Evolutionary conservation across 2,797 vertebrate genomes (phyloP).

Genomic region (Danio aesculapii): DNA sequence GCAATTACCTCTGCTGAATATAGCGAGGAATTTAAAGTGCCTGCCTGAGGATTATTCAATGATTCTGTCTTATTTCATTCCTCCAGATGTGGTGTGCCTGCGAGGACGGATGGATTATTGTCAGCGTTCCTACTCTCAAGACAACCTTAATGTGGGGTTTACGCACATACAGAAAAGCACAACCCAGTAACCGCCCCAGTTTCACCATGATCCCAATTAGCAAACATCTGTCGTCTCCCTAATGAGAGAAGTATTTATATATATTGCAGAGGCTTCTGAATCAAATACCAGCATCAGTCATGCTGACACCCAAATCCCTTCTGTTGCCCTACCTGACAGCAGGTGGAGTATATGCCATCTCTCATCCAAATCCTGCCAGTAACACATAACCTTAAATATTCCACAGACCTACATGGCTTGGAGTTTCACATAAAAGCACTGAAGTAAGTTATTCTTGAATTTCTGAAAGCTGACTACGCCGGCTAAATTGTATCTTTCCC

Average conservation of each 20-base stretch:
- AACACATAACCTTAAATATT: conserved; percentile 12
- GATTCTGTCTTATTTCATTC: conserved; percentile 56
- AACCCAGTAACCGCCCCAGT: conserved; percentile 55
- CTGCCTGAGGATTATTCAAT: conserved; percentile 52
- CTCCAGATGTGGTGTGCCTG: conserved; percentile 59
- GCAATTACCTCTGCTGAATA: conserved; percentile 62
- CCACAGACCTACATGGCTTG: background rate
- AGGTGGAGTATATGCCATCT: conserved; percentile 36
- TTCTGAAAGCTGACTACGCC: too few relatives aligned
- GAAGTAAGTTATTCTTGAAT: conserved; percentile 14
- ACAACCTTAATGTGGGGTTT: conserved; percentile 45
- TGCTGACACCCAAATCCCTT: conserved; percentile 47
- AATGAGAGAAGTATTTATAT: conserved; percentile 59
- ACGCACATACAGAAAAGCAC: conserved; percentile 47
- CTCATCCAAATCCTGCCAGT: conserved; percentile 35
- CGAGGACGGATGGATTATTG: conserved; percentile 52
- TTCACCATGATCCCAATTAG: conserved; percentile 62
- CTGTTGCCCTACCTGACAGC: conserved; percentile 38
- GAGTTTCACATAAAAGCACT: background rate
- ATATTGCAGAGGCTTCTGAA: conserved; percentile 47
- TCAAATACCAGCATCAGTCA: conserved; percentile 54
- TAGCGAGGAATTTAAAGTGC: conserved; percentile 57
- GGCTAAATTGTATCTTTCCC: conserved; percentile 70
- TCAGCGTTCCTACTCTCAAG: conserved; percentile 31
- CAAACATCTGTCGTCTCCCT: conserved; percentile 58